A percentile compares a stretch with the other conserved stretches of the same genome.
Evolutionary conservation across 1,140 invertebrate species (phyloP).

Genomic region (Phthorimaea operculella): DNA sequence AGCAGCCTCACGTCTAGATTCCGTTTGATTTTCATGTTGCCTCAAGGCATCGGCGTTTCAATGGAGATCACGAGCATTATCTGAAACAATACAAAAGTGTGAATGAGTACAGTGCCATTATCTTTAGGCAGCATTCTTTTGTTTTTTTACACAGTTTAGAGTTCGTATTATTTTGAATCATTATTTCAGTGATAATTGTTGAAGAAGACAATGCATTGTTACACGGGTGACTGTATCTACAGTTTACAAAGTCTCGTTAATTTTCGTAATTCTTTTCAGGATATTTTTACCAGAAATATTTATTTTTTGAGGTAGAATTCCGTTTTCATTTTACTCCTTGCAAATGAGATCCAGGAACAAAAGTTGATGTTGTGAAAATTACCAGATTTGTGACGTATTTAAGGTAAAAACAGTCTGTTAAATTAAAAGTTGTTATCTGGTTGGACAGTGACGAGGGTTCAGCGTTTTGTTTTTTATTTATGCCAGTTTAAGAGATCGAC

Average conservation of each 20-base stretch:
- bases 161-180: not conserved
- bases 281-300: not conserved
- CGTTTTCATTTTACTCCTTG: no score
- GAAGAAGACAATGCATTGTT: not conserved
- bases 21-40: slow-evolving; percentile 54
- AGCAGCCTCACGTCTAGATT: slow-evolving; percentile 52
- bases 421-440: slow-evolving; percentile 31
- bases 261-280: not conserved
- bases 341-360: not conserved
- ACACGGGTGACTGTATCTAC: not conserved
- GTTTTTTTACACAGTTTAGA: not conserved
- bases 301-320: slow-evolving; percentile 1
- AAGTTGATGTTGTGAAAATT: not conserved
- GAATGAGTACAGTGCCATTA: slow-evolving; percentile 5
- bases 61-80: slow-evolving; percentile 45
- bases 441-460: slow-evolving; percentile 29
- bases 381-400: slow-evolving; percentile 15
- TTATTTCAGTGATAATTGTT: not conserved
- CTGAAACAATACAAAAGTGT: slow-evolving; percentile 55
- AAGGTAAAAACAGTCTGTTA: slow-evolving; percentile 24
- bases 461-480: not conserved
- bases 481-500: not conserved
- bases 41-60: slow-evolving; percentile 44
- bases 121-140: not conserved
- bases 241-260: not conserved